Conservation (phyloP, 2,797 vertebrate species). For the Antrozous pallidus region DNA sequence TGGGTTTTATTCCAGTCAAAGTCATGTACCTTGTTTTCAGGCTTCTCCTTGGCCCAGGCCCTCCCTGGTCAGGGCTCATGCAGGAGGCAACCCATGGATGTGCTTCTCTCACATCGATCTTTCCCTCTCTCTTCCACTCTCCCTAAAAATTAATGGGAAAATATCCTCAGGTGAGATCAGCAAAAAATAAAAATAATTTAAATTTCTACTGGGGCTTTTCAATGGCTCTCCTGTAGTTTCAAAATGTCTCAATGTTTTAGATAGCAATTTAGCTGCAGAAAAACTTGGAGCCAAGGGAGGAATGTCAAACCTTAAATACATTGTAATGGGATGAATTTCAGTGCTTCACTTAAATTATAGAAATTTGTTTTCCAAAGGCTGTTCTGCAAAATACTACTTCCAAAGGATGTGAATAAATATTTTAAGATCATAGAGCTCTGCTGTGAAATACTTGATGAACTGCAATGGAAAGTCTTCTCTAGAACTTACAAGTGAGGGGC, state of each 20-base stretch:
- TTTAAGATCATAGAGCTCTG: neutral
- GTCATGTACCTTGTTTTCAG: too few relatives aligned
- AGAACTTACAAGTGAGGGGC: neutral
- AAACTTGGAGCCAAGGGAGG: neutral
- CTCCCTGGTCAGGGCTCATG: too few relatives aligned
- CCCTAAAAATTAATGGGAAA: too few relatives aligned
- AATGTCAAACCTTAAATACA: neutral
- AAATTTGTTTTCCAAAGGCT: neutral
- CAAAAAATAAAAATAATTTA: neutral
- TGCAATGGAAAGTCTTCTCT: neutral
- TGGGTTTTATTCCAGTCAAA: too few relatives aligned
- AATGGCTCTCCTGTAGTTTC: neutral
- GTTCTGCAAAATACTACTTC: neutral
- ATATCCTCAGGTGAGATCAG: too few relatives aligned
- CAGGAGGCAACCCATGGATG: too few relatives aligned
- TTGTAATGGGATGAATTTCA: neutral
- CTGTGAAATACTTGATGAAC: neutral
- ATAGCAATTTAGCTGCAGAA: neutral
- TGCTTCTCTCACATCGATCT: too few relatives aligned
- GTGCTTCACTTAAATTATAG: neutral
- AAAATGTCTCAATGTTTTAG: neutral
- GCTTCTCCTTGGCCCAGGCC: too few relatives aligned
- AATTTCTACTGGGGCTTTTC: neutral
- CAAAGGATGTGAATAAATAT: neutral
- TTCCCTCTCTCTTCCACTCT: too few relatives aligned